Evolutionary conservation across 2,113 vertebrate species (phyloP), one percentile per base, ranked within the genome.

Genomic region (Onychostoma macrolepis): DNA sequence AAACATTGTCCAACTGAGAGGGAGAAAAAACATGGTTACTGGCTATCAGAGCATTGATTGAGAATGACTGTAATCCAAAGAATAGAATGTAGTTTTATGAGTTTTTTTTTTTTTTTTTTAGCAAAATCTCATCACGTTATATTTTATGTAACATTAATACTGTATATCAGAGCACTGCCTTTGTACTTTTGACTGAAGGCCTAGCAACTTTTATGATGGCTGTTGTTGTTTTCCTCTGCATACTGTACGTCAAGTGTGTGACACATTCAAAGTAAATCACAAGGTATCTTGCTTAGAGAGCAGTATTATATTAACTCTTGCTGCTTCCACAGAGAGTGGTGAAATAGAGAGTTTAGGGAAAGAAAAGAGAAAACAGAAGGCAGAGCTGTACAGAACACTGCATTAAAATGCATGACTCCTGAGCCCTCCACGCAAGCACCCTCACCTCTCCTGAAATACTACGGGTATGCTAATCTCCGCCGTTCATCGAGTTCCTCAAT

Each of bases 371-470:
- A 38, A 78, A 38, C 45, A 65, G 76, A 77, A 4, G 30, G 85
- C 33, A 83, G 53, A 56, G 10, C 83, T 30, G 50, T 21, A 85
- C 56, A 85, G 36, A 48, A 61, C 41, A 21, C 79, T 33, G 48
- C 87, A 92, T 94, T 92, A 90, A 93, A 91, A 94, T 94, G 90
- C 87, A 93, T 88, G 77, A 83, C 80, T 77, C 80, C 91, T 89
- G 28, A 84, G 90, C 85, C 86, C 86, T 71, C 83, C 89, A 72
- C 50, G 85, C 87, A 88, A 91, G 89, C 43, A 90, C 91, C 8
- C 41, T 80, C 85, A 53, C 63, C 43, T 50, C 43, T 30, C 38
- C 84, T 45, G 17, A 63, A 83, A 30, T 61, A 63, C 56, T 21
- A 17, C 53, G 9, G n/a, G 45, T 82, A 82, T 82, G 63, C 28